These are phyloP conservation scores for Fabriciana adippe DNA, from an alignment of 2,888 invertebrate genomes.

Conservation along the genomic window DNA sequence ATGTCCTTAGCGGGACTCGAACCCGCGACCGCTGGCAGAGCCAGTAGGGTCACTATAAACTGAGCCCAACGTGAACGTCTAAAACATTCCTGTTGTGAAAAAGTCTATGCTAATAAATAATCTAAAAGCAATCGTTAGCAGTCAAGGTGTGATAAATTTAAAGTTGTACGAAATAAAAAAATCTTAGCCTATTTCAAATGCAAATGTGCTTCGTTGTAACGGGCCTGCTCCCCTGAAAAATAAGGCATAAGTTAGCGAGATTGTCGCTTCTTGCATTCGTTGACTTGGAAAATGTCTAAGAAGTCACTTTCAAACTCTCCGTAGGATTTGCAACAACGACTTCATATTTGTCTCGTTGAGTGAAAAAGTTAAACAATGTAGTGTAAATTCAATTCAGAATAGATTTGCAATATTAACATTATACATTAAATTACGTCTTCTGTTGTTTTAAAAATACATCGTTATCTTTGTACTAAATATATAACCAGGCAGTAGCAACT, in stretches of 20 bases:
- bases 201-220: conserved; percentile 75
- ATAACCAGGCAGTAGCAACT: too few species aligned
- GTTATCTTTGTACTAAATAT: too few species aligned
- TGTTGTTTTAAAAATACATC: too few species aligned
- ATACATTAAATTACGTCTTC: background rate
- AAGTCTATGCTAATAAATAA: background rate
- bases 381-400: conserved; percentile 9
- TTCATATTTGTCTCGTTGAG: conserved; percentile 61
- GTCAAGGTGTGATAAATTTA: conserved; percentile 50
- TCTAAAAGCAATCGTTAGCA: background rate
- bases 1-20: too few species aligned
- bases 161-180: conserved; percentile 64
- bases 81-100: too few species aligned
- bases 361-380: conserved; percentile 65
- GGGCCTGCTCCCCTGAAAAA: conserved; percentile 66
- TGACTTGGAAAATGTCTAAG: conserved; percentile 68
- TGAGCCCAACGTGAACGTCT: too few species aligned
- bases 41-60: too few species aligned
- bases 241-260: conserved; percentile 71
- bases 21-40: too few species aligned
- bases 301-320: conserved; percentile 57
- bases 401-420: background rate
- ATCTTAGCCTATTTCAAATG: conserved; percentile 72
- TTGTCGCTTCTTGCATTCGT: conserved; percentile 68
- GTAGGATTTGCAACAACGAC: conserved; percentile 63